Conservation (phyloP, 1,140 invertebrate species). For the Hormaphis cornu region DNA sequence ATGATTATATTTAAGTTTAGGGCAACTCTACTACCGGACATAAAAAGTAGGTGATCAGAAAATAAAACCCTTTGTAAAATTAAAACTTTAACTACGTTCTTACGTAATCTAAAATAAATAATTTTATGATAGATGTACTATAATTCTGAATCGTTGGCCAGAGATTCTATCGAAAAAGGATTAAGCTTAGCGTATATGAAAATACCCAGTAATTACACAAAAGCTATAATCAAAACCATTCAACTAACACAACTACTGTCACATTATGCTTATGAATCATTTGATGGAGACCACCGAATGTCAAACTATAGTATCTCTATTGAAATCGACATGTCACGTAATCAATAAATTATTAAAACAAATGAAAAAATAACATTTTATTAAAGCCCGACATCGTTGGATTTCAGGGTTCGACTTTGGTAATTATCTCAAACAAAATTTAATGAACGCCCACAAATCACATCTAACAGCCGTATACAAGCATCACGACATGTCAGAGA, state of each 20-base stretch:
- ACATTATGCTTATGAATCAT: too few relatives aligned
- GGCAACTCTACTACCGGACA: too few relatives aligned
- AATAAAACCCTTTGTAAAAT: too few relatives aligned
- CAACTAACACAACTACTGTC: background rate
- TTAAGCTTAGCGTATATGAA: background rate
- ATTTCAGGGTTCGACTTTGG: conserved; percentile 3
- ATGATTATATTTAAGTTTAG: too few relatives aligned
- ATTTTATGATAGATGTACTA: background rate
- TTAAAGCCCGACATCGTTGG: background rate
- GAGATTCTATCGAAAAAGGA: background rate
- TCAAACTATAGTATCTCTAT: background rate
- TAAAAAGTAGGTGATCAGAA: too few relatives aligned
- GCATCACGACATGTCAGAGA: background rate
- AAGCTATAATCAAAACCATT: background rate
- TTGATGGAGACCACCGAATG: too few relatives aligned
- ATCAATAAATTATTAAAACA: background rate
- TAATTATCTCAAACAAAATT: background rate
- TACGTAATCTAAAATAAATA: background rate
- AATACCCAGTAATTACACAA: background rate
- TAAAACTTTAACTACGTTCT: background rate
- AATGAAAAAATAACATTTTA: background rate
- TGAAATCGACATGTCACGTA: conserved; percentile 11
- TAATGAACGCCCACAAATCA: background rate
- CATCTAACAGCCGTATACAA: background rate
- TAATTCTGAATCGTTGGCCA: background rate